Percentiles rank a stretch among this genome's conserved stretches.
phyloP scores from a whole-genome alignment of 2,797 vertebrate species.

The Silurus aristotelis region DNA sequence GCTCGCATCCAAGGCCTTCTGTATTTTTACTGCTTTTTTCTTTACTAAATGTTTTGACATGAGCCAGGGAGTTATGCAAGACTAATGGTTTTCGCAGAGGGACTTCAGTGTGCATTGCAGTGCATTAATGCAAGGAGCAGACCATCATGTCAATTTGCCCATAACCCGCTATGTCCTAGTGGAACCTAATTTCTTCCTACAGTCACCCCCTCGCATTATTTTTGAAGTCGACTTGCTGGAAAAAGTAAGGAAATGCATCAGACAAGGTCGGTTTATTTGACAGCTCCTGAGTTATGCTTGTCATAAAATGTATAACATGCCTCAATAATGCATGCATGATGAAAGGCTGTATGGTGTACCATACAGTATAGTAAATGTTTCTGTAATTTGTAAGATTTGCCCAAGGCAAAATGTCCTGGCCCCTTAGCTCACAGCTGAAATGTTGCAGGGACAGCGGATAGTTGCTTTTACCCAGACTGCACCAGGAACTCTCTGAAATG shows the following conservation, averaged over 20 bases:
- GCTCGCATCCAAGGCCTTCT: conserved; percentile 21
- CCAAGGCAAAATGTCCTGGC: conserved; percentile 60
- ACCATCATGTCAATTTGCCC: conserved; percentile 42
- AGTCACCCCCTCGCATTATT: conserved; percentile 10
- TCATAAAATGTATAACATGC: conserved; percentile 57
- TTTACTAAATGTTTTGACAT: conserved; percentile 53
- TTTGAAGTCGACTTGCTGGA: conserved; percentile 37
- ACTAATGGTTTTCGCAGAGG: conserved; percentile 62
- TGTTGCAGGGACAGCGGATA: conserved; percentile 50
- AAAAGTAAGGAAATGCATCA: conserved; percentile 54
- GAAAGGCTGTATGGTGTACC: conserved; percentile 58
- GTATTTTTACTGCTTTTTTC: conserved; percentile 48
- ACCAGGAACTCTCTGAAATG: conserved; percentile 36
- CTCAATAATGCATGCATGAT: conserved; percentile 60
- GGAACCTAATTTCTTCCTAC: conserved; percentile 35
- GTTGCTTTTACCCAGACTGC: conserved; percentile 36
- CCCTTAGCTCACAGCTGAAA: conserved; percentile 56
- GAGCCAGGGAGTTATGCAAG: conserved; percentile 55
- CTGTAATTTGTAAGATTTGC: conserved; percentile 61
- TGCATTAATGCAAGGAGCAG: conserved; percentile 51
- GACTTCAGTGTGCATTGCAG: conserved; percentile 47
- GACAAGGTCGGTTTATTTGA: conserved; percentile 53
- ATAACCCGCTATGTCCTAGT: conserved; percentile 23
- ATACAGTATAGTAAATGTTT: conserved; percentile 63
- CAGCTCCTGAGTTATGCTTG: conserved; percentile 61